Percentiles rank a stretch among this genome's conserved stretches.
Evolutionary conservation across 1,140 invertebrate genomes (phyloP).

Genomic region (Eupeodes corollae): DNA sequence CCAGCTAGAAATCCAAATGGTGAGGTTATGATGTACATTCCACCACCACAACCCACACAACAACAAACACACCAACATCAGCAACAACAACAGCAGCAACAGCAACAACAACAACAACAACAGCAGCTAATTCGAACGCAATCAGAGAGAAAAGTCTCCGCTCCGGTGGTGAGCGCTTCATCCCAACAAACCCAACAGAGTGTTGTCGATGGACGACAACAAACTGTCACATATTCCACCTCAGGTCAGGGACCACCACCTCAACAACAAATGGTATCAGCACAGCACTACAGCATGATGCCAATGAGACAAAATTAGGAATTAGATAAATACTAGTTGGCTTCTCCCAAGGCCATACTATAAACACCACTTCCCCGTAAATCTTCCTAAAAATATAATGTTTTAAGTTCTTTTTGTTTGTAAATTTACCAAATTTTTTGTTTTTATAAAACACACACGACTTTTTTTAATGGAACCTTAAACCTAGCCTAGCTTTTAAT

Average conservation of each 20-base stretch:
- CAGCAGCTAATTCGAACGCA: slow-evolving; percentile 27
- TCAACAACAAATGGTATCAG: background rate
- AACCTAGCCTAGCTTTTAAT: too few relatives aligned
- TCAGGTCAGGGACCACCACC: slow-evolving; percentile 13
- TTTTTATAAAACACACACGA: too few relatives aligned
- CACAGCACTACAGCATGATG: too few relatives aligned
- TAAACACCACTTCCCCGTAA: too few relatives aligned
- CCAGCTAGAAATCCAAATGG: slow-evolving; percentile 28
- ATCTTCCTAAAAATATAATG: too few relatives aligned
- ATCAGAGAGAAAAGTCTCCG: slow-evolving; percentile 30
- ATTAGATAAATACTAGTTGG: too few relatives aligned
- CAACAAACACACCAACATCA: slow-evolving; percentile 21
- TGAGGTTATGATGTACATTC: slow-evolving; percentile 30
- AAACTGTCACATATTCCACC: slow-evolving; percentile 27
- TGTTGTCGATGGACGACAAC: slow-evolving; percentile 9
- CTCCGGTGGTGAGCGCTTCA: slow-evolving; percentile 20
- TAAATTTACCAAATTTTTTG: too few relatives aligned
- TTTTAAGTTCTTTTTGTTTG: too few relatives aligned
- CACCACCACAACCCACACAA: slow-evolving; percentile 23
- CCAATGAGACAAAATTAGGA: too few relatives aligned
- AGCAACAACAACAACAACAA: slow-evolving; percentile 15
- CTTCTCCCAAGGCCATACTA: too few relatives aligned
- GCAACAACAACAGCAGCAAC: slow-evolving; percentile 10
- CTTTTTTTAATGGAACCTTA: too few relatives aligned
- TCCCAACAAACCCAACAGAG: slow-evolving; percentile 16